phyloP scores from a whole-genome alignment of 2,888 invertebrate species.

The Patella ulyssiponensis region DNA sequence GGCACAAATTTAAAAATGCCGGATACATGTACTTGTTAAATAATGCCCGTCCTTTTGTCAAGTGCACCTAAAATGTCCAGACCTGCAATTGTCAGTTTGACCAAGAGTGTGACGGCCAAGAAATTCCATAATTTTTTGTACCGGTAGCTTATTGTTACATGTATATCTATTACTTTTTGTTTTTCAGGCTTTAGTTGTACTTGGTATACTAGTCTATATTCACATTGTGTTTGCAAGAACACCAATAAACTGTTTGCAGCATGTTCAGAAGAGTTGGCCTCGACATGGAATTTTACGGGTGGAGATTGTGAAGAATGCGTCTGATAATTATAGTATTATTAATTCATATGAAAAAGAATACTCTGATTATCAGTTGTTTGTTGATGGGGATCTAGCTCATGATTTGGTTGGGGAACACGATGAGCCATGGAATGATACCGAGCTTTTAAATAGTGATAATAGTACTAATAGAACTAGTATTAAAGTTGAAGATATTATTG shows the following conservation, averaged over 20 bases:
- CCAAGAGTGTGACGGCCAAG: too few species aligned
- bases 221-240: slow-evolving; percentile 94
- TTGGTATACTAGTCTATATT: slow-evolving; percentile 93
- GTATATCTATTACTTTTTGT: slow-evolving; percentile 21
- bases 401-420: neutral
- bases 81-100: too few species aligned
- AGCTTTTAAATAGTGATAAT: slow-evolving; percentile 8
- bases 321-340: slow-evolving; percentile 82
- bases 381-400: slow-evolving; percentile 6
- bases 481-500: slow-evolving; percentile 13
- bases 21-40: too few species aligned
- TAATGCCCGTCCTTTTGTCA: too few species aligned
- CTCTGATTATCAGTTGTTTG: slow-evolving; percentile 25
- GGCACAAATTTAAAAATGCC: too few species aligned
- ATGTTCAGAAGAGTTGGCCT: slow-evolving; percentile 90
- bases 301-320: slow-evolving; percentile 79
- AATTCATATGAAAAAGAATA: slow-evolving; percentile 87
- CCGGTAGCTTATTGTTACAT: too few species aligned
- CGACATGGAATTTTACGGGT: slow-evolving; percentile 93
- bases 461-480: neutral
- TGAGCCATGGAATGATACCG: slow-evolving; percentile 1
- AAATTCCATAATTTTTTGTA: too few species aligned
- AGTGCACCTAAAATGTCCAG: too few species aligned
- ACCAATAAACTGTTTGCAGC: slow-evolving; percentile 92
- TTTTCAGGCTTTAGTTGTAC: slow-evolving; percentile 83